Percentiles rank a stretch among this genome's conserved stretches.
Evolutionary conservation across 2,888 invertebrate species (phyloP).

Genomic region (Odontocerum albicorne): DNA sequence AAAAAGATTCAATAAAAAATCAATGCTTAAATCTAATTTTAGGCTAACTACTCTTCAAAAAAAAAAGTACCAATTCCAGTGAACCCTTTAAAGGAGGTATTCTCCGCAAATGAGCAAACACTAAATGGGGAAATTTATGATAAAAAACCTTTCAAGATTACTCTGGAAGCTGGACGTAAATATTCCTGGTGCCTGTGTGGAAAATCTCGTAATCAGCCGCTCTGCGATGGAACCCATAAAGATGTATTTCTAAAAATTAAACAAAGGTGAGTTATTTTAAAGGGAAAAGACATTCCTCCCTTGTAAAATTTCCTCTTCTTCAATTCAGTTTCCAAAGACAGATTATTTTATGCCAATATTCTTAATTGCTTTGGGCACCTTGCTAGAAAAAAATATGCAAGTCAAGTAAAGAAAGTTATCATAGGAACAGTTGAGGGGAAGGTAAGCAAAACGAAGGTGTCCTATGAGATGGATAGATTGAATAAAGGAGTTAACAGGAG

Average conservation of each 20-base stretch:
- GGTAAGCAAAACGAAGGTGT: too few species aligned
- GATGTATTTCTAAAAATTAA: conserved; percentile 72
- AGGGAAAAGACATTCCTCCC: too few species aligned
- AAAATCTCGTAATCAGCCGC: conserved; percentile 85
- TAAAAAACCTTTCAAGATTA: conserved; percentile 83
- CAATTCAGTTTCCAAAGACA: too few species aligned
- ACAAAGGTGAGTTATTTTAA: too few species aligned
- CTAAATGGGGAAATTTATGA: conserved; percentile 82
- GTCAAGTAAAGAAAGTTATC: too few species aligned
- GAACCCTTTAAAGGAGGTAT: conserved; percentile 63
- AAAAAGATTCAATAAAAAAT: background rate
- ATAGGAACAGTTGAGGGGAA: too few species aligned
- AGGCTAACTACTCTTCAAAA: conserved; percentile 6
- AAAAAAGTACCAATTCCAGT: conserved; percentile 56
- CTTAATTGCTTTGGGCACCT: too few species aligned
- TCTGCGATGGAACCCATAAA: conserved; percentile 94
- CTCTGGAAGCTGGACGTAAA: conserved; percentile 70
- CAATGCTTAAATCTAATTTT: background rate
- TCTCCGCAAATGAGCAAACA: conserved; percentile 64
- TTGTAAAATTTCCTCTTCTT: too few species aligned
- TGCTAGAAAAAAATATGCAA: too few species aligned
- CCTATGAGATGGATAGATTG: too few species aligned
- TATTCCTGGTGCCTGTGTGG: conserved; percentile 97
- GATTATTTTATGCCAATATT: too few species aligned
- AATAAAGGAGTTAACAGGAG: too few species aligned